Conservation (phyloP, 1,140 invertebrate genomes). For the Venturia canescens region DNA sequence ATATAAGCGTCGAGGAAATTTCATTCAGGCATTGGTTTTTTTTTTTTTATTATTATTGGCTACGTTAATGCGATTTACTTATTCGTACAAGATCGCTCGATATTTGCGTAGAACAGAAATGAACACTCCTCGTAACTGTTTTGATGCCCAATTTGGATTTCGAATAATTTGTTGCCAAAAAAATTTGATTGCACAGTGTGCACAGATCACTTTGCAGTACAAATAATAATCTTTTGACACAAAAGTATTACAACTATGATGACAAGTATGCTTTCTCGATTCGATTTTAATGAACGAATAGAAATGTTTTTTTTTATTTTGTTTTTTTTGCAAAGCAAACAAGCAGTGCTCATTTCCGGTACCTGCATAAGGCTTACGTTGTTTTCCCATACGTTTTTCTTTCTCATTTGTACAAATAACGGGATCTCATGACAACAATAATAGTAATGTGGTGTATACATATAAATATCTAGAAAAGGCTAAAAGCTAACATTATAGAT, state of each 20-base stretch:
- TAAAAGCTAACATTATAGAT: conserved; percentile 30
- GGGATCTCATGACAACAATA: conserved; percentile 14
- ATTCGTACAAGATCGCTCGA: conserved; percentile 22
- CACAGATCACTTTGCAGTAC: no score
- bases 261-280: no score
- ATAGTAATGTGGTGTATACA: conserved; percentile 13
- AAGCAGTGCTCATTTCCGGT: no score
- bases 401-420: not conserved
- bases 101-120: conserved; percentile 15
- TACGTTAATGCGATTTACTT: conserved; percentile 25
- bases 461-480: conserved; percentile 42
- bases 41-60: conserved; percentile 14
- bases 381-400: not conserved
- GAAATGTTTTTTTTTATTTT: no score
- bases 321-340: no score
- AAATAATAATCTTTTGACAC: no score
- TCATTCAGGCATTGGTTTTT: conserved; percentile 27
- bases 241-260: no score
- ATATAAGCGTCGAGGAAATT: conserved; percentile 35
- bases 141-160: no score
- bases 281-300: no score
- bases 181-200: no score
- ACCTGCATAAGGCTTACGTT: no score
- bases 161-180: no score
- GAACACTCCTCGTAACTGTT: not conserved